Conservation (phyloP, 2,888 invertebrate genomes). For the Drosophila pseudotakahashii region DNA sequence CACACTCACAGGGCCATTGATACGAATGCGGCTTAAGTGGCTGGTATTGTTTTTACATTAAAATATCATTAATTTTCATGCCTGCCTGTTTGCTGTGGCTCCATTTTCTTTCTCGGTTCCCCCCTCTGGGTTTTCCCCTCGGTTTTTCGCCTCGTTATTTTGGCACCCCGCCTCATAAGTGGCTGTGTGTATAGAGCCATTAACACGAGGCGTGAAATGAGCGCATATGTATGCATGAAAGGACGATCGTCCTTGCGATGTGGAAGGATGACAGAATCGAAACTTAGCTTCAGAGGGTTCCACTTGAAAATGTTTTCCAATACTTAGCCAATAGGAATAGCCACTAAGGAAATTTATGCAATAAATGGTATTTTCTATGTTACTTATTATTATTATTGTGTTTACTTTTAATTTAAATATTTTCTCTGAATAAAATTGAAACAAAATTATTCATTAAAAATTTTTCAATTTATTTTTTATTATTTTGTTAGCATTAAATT, state of each 20-base stretch:
- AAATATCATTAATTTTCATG: constrained; percentile 78
- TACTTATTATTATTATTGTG: too few species aligned
- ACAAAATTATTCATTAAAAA: too few species aligned
- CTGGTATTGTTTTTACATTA: constrained; percentile 79
- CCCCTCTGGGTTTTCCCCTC: not conserved
- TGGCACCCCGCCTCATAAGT: constrained; percentile 28
- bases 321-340: too few species aligned
- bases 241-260: not conserved
- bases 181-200: constrained; percentile 47
- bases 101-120: constrained; percentile 12
- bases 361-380: too few species aligned
- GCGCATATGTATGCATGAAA: constrained; percentile 20
- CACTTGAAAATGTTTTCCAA: not conserved
- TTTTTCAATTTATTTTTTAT: too few species aligned
- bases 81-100: constrained; percentile 38
- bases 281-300: not conserved
- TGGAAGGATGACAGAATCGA: not conserved
- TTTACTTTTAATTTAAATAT: too few species aligned
- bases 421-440: too few species aligned
- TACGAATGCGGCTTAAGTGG: constrained; percentile 72
- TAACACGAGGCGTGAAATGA: constrained; percentile 55
- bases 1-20: constrained; percentile 24
- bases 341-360: too few species aligned
- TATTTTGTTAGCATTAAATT: too few species aligned
- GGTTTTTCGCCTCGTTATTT: constrained; percentile 10